Conservation (phyloP, 1,140 invertebrate genomes). For the Papilio helenus region DNA sequence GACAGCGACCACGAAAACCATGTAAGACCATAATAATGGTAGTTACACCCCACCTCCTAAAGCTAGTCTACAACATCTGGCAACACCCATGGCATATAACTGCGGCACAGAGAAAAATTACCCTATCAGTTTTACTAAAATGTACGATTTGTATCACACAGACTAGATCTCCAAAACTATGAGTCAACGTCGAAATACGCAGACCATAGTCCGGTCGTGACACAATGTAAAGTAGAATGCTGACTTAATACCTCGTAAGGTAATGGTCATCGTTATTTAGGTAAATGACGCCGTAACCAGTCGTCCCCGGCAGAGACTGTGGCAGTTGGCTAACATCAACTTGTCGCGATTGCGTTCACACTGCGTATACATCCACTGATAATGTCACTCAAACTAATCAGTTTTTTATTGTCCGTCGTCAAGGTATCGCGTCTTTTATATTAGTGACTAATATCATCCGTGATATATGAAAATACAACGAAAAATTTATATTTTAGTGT, state of each 20-base stretch:
- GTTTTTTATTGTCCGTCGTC: background rate
- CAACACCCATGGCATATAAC: no score
- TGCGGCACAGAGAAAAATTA: no score
- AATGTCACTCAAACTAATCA: slow-evolving; percentile 17
- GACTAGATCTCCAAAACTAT: background rate
- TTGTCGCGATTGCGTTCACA: background rate
- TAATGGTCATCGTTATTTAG: background rate
- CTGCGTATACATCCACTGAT: background rate
- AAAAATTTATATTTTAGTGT: background rate
- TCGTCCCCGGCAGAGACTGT: background rate
- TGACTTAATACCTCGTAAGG: background rate
- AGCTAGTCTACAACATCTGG: no score
- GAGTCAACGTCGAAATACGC: slow-evolving; percentile 2
- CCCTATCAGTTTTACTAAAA: background rate
- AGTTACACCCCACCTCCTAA: no score
- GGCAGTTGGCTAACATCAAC: background rate
- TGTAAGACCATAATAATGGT: no score
- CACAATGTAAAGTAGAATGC: background rate
- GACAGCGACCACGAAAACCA: no score
- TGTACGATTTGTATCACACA: background rate
- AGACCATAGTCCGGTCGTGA: background rate
- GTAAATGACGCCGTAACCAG: background rate
- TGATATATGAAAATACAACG: background rate
- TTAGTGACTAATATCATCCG: background rate
- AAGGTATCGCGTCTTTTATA: slow-evolving; percentile 8